phyloP scores from a whole-genome alignment of 2,888 invertebrate genomes.

The Periphyllus acericola region DNA sequence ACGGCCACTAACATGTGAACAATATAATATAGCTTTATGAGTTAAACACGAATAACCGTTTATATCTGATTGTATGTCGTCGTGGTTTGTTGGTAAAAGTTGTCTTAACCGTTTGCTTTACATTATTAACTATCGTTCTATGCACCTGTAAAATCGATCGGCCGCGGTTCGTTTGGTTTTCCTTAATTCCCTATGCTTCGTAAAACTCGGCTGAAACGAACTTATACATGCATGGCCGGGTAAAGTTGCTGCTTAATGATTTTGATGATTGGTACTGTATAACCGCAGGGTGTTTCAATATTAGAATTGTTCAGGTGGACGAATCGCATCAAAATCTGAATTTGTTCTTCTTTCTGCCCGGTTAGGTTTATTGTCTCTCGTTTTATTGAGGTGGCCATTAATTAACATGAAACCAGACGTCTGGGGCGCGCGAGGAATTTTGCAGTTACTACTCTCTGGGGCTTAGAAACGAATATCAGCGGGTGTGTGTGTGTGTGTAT shows the following conservation, averaged over 20 bases:
- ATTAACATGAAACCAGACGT: conserved; percentile 25
- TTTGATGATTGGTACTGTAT: too few relatives aligned
- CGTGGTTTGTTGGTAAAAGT: too few relatives aligned
- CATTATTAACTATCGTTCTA: too few relatives aligned
- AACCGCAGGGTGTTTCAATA: neutral
- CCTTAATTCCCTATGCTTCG: neutral
- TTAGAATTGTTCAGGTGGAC: conserved; percentile 1
- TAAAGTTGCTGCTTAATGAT: too few relatives aligned
- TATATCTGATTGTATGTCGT: too few relatives aligned
- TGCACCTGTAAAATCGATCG: neutral
- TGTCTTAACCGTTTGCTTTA: too few relatives aligned
- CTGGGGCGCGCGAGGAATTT: neutral
- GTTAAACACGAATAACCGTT: too few relatives aligned
- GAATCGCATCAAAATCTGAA: conserved; percentile 3
- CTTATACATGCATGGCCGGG: too few relatives aligned
- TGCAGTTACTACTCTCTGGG: neutral
- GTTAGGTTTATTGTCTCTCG: conserved; percentile 15
- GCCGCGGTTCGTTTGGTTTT: neutral
- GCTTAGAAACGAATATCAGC: conserved; percentile 12
- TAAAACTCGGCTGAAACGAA: neutral
- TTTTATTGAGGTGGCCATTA: conserved; percentile 21
- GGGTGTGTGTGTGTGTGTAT: neutral
- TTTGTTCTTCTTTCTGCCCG: neutral
- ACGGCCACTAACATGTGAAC: too few relatives aligned
- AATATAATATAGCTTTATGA: too few relatives aligned